Percentiles rank a stretch among this genome's conserved stretches.
These are phyloP conservation scores for Clitarchus hookeri DNA, from an alignment of 2,888 invertebrate genomes.

Conservation along the genomic window DNA sequence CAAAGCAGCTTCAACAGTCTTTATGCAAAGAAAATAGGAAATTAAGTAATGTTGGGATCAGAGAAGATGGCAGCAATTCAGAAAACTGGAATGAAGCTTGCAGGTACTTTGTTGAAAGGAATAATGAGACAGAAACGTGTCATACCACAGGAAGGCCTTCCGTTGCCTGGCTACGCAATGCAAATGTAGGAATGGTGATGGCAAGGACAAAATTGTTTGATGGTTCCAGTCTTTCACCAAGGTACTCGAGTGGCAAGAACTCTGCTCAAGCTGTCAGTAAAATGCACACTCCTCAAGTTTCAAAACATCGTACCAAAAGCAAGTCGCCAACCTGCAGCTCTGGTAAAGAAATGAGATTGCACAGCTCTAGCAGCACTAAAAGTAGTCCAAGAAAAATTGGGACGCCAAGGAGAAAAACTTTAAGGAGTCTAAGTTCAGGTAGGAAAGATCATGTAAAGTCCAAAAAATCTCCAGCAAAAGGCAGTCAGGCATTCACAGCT, in stretches of 20 bases:
- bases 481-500: neutral
- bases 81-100: neutral
- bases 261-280: too few species aligned
- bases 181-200: conserved; percentile 80
- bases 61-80: neutral
- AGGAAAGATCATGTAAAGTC: neutral
- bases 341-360: too few species aligned
- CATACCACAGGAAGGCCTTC: conserved; percentile 66
- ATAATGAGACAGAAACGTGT: neutral
- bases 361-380: too few species aligned
- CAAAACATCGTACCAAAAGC: too few species aligned
- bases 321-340: too few species aligned
- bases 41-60: neutral
- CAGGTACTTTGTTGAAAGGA: neutral
- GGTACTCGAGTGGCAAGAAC: too few species aligned
- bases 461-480: neutral
- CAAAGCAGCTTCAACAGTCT: neutral
- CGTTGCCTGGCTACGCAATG: conserved; percentile 69
- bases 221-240: conserved; percentile 30
- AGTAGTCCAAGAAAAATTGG: conserved; percentile 38
- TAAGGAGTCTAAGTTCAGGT: conserved; percentile 28
- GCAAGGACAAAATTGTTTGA: conserved; percentile 80
- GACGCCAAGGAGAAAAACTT: conserved; percentile 33
- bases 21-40: neutral
- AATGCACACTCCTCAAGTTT: neutral